phyloP scores from a whole-genome alignment of 2,888 invertebrate species.

The Ecliptopera silaceata region DNA sequence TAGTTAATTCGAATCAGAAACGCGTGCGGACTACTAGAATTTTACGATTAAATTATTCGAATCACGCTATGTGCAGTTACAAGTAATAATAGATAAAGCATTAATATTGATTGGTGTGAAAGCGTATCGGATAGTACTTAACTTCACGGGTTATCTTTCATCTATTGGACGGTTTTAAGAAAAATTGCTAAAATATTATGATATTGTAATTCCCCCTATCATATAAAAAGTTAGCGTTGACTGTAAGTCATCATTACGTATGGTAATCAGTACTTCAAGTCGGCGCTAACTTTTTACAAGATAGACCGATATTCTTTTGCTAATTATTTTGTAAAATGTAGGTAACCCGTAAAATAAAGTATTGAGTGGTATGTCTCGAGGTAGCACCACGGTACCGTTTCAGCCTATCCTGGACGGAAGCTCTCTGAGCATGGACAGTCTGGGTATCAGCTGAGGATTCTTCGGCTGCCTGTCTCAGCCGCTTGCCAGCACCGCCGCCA shows the following conservation, averaged over 20 bases:
- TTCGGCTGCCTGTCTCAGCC: slow-evolving; percentile 66
- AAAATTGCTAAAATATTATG: neutral
- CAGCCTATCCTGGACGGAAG: slow-evolving; percentile 67
- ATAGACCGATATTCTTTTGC: too few relatives aligned
- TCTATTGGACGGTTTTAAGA: neutral
- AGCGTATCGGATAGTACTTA: slow-evolving; percentile 31
- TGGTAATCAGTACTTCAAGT: too few relatives aligned
- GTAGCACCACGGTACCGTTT: slow-evolving; percentile 65
- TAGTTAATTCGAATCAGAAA: slow-evolving; percentile 13
- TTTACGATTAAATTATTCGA: slow-evolving; percentile 17
- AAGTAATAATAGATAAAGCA: slow-evolving; percentile 40
- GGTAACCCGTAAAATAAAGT: slow-evolving; percentile 10
- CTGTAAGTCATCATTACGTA: too few relatives aligned
- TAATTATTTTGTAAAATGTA: too few relatives aligned
- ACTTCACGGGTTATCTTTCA: slow-evolving; percentile 15
- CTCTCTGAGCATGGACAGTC: slow-evolving; percentile 36
- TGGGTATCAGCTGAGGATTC: slow-evolving; percentile 63
- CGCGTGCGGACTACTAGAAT: slow-evolving; percentile 20
- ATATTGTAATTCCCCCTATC: too few relatives aligned
- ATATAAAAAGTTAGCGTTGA: too few relatives aligned
- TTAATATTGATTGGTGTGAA: slow-evolving; percentile 39
- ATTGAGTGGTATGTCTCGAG: neutral
- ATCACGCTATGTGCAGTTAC: slow-evolving; percentile 22
- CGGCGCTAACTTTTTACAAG: too few relatives aligned
- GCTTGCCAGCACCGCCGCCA: slow-evolving; percentile 57